Conservation (phyloP, 2,113 vertebrate genomes). For the Lagopus leucura region DNA sequence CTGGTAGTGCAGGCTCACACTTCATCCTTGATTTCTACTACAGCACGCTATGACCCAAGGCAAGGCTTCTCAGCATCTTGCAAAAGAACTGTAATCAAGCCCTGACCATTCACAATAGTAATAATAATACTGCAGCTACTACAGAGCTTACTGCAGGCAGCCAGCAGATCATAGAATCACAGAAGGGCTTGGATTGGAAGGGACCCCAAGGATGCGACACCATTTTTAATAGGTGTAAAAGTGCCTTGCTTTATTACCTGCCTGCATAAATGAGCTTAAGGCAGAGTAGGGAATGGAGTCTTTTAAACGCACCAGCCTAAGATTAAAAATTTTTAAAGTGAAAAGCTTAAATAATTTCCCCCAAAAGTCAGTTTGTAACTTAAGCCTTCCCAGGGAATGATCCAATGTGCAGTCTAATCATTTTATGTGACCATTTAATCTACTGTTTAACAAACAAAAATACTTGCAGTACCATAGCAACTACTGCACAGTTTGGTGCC, state of each 20-base stretch:
- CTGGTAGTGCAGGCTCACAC: neutral
- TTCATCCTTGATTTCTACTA: constrained; percentile 14
- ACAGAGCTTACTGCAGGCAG: neutral
- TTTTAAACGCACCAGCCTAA: neutral
- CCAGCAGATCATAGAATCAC: neutral
- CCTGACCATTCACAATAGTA: neutral
- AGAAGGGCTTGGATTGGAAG: too few species aligned
- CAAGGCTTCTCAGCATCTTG: neutral
- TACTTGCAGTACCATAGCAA: constrained; percentile 70
- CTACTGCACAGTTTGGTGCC: constrained; percentile 43
- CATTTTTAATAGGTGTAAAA: constrained; percentile 12
- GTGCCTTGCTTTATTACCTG: constrained; percentile 15
- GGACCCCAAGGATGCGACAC: neutral
- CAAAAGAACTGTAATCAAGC: neutral
- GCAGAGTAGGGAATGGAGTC: neutral
- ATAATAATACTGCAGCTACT: neutral
- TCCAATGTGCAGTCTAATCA: constrained; percentile 53
- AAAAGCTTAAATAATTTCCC: constrained; percentile 66
- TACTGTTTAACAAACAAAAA: constrained; percentile 73
- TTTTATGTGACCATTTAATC: constrained; percentile 70
- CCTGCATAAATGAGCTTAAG: neutral
- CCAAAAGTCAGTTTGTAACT: constrained; percentile 65
- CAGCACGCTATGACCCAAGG: neutral
- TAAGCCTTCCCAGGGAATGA: constrained; percentile 61
- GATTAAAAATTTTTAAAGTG: neutral